Evolutionary conservation across 2,797 vertebrate species (phyloP).

Genomic region (Bufotes viridis): DNA sequence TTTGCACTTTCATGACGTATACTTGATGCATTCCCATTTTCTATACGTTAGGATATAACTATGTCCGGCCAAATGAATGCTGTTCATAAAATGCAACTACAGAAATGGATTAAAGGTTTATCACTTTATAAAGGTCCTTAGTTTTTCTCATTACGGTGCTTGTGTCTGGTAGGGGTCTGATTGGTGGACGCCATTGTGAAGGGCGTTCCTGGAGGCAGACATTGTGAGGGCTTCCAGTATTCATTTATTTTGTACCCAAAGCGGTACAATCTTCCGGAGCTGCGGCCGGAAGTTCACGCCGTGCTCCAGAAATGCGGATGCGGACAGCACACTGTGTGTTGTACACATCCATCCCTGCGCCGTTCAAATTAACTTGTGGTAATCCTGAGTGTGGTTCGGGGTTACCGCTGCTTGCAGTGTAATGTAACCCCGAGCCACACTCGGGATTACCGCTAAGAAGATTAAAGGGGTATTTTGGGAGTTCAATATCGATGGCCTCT

Average conservation of each 20-base stretch:
- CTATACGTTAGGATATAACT: conserved; percentile 89
- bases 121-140: conserved; percentile 78
- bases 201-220: neutral
- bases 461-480: neutral
- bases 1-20: conserved; percentile 99
- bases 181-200: neutral
- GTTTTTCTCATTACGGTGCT: conserved; percentile 72
- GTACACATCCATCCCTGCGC: too few relatives aligned
- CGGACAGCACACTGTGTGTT: too few relatives aligned
- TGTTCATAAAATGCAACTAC: conserved; percentile 83
- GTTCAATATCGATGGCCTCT: too few relatives aligned
- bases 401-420: too few relatives aligned
- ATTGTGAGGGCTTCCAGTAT: neutral
- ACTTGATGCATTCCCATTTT: conserved; percentile 99
- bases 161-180: neutral
- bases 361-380: too few relatives aligned
- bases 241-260: too few relatives aligned
- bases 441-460: too few relatives aligned
- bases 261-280: too few relatives aligned
- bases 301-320: too few relatives aligned
- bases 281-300: too few relatives aligned
- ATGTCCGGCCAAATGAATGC: conserved; percentile 97
- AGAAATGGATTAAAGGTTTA: conserved; percentile 86
- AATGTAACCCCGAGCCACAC: too few relatives aligned
- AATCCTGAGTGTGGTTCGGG: too few relatives aligned